Evolutionary conservation across 2,888 invertebrate genomes (phyloP), one percentile per base, ranked within the genome.

Genomic region (Melanostoma scalare): DNA sequence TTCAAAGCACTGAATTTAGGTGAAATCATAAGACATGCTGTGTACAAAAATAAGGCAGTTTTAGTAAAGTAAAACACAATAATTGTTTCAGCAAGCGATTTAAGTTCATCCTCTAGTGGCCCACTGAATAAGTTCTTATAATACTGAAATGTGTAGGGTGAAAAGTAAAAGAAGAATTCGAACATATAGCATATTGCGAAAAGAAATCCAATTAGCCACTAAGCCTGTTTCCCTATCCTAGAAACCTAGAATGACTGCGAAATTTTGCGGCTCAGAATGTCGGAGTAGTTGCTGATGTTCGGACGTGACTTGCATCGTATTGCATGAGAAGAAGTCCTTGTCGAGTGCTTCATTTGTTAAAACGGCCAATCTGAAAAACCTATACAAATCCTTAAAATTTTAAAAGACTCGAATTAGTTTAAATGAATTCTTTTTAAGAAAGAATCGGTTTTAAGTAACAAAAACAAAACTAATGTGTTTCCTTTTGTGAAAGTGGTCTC

Each of bases 131-230:
- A 63, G n/a, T 48, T 67, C 52, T 75, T 63, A 71, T 38, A 79
- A 73, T 52, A 44, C 38, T 31, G 33, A 68, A 68, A 65, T 6
- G 10, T 50, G 33, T 20, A 10, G 68, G 72, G 63, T 68, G 40
- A 46, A 72, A 65, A 85, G 35, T 50, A 30, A 71, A 78, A 75
- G 58, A 78, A 78, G 56, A 85, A 78, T 81, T 80, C 68, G 38
- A 75, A 84, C 67, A 48, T 20, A 20, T 65, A 71, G 38, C 63
- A 71, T 36, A 84, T 65, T 53, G 46, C 42, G 55, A 69, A 79
- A 69, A 76, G 52, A 65, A 91, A 91, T 91, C 90, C 90, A 91
- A 91, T 91, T 91, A 91, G 89, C 69, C 86, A 69, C 76, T 85
- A 87, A 86, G 87, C 86, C 85, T 73, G 78, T 73, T 85, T 85